Conservation (phyloP, 2,888 invertebrate species). For the Blastobasis lacticolella region DNA sequence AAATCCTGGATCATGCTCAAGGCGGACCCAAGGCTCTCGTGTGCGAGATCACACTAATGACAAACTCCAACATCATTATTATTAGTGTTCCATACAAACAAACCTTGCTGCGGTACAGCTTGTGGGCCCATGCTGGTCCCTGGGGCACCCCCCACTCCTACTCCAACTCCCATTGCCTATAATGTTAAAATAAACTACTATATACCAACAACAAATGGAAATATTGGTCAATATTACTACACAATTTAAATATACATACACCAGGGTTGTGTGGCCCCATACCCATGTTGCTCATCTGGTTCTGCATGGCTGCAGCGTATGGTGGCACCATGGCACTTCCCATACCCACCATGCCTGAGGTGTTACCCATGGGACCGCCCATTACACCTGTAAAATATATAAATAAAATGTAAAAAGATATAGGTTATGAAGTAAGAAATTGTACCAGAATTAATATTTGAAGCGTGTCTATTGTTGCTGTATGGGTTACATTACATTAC, state of each 20-base stretch:
- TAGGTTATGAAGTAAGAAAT: not conserved
- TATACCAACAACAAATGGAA: no score
- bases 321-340: constrained; percentile 72
- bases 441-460: not conserved
- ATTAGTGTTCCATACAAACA: not conserved
- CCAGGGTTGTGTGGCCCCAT: constrained; percentile 50
- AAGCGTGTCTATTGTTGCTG: not conserved
- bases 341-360: constrained; percentile 71
- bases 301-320: constrained; percentile 65
- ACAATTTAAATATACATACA: no score
- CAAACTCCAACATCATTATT: no score
- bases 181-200: constrained; percentile 9
- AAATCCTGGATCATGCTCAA: no score
- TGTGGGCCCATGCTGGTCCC: constrained; percentile 48
- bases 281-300: constrained; percentile 69
- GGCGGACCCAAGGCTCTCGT: no score
- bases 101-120: constrained; percentile 29
- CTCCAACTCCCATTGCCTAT: constrained; percentile 56
- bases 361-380: constrained; percentile 69
- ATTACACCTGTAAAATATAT: constrained; percentile 56
- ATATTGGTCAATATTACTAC: no score
- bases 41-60: no score
- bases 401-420: not conserved
- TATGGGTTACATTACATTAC: constrained; percentile 21
- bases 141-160: constrained; percentile 32